A percentile compares a stretch with the other conserved stretches of the same genome.
These are phyloP conservation scores for Acrobasis repandana DNA, from an alignment of 2,888 invertebrate genomes.

Conservation along the genomic window DNA sequence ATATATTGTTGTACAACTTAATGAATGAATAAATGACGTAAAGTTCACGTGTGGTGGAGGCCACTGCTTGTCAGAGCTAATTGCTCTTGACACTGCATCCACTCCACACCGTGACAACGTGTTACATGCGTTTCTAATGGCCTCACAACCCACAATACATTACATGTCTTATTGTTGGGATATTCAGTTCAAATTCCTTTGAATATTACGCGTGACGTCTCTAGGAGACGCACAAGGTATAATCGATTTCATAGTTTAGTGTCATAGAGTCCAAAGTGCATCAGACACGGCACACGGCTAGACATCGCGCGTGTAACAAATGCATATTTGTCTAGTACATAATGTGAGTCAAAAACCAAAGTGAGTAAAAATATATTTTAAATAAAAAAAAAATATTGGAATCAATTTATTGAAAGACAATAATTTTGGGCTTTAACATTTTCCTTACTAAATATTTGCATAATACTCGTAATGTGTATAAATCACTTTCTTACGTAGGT, in stretches of 20 bases:
- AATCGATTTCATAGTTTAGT: slow-evolving; percentile 3
- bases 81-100: slow-evolving; percentile 15
- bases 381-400: no score
- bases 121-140: slow-evolving; percentile 9
- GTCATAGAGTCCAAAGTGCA: slow-evolving; percentile 1
- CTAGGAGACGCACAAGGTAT: neutral
- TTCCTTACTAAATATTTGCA: no score
- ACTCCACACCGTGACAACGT: slow-evolving; percentile 6
- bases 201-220: neutral
- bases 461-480: no score
- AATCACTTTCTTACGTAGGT: no score
- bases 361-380: no score
- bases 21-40: neutral
- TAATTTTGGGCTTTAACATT: no score
- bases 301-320: slow-evolving; percentile 3
- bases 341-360: no score
- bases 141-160: neutral
- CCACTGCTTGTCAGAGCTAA: slow-evolving; percentile 5
- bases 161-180: neutral
- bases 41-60: slow-evolving; percentile 3
- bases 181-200: neutral
- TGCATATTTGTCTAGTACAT: neutral
- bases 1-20: neutral
- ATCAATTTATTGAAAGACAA: no score
- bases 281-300: neutral